Evolutionary conservation across 2,888 invertebrate genomes (phyloP).

Genomic region (Spisula solida): DNA sequence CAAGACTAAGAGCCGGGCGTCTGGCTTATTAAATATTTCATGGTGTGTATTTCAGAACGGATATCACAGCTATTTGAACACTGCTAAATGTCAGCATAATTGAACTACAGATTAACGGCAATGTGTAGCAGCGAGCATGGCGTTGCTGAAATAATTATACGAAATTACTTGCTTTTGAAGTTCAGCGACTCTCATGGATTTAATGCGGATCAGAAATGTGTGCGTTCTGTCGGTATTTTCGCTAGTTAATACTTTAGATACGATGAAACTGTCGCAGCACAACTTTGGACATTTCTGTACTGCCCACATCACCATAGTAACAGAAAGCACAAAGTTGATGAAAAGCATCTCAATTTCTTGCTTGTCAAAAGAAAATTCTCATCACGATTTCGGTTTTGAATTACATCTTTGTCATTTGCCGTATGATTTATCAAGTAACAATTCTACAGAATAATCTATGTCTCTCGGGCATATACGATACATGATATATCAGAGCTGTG

Average conservation of each 20-base stretch:
- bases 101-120: background rate
- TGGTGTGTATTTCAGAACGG: background rate
- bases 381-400: conserved; percentile 23
- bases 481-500: background rate
- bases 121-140: background rate
- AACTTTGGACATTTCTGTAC: background rate
- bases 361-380: background rate
- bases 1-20: background rate
- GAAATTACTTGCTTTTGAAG: background rate
- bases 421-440: background rate
- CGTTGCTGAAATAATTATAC: conserved; percentile 3
- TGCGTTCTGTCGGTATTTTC: background rate
- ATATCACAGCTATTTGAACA: conserved; percentile 4
- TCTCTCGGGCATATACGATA: background rate
- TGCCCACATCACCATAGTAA: background rate
- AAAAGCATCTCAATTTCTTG: conserved; percentile 13
- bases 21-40: conserved; percentile 13
- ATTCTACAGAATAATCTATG: background rate
- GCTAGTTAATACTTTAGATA: background rate
- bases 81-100: conserved; percentile 9
- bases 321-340: background rate
- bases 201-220: background rate
- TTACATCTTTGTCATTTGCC: background rate
- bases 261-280: background rate
- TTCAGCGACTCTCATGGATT: background rate